Base-by-base conservation (phyloP, 2,797 vertebrate species). In the Pogoniulus pusillus region DNA sequence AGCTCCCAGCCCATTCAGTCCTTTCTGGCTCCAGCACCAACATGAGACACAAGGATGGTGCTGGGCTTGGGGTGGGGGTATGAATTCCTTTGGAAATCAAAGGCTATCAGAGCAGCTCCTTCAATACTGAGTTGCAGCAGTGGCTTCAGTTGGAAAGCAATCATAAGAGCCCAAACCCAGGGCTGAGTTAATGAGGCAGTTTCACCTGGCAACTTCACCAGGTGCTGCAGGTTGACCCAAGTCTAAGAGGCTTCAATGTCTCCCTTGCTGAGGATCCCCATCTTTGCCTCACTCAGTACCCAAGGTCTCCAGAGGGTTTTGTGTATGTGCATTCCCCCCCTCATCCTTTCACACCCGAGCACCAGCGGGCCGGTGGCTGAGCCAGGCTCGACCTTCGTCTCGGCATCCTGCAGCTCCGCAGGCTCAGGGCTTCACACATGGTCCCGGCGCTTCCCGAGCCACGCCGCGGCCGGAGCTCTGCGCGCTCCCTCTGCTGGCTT, bases 401-500 rank as follows among this genome's bases (percentile, higher is more conserved):
- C 68, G 43, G 59, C 0, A 0, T 5, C 7, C 13, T 41, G 1
- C 55, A 0, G 5, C 19, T 23, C 22, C n/a, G n/a, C n/a, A n/a
- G 7, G 47, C 47, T 49, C 32, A 17, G 34, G 30, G 5, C 70
- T 80, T 58, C 27, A 22, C 7, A 1, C 4, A 2, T 35, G 27
- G 24, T 24, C 29, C 32, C 1, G 0, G 51, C 0, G 0, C 23
- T 75, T 35, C 30, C 32, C 64, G 9, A 57, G 37, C 32, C 8
- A 2, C 65, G 12, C 37, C 1, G 32, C 4, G 0, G 53, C 51
- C 26, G 76, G 20, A 64, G 47, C 76, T 76, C 82, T 79, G 79
- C 72, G 70, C n/a, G 1, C 88, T 90, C 94, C 93, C 94, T 93
- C 95, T 95, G 86, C 93, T 90, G 93, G 90, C 49, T 78, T 7